These are phyloP conservation scores for Heliothis virescens DNA, from an alignment of 1,140 invertebrate species.

Conservation along the genomic window DNA sequence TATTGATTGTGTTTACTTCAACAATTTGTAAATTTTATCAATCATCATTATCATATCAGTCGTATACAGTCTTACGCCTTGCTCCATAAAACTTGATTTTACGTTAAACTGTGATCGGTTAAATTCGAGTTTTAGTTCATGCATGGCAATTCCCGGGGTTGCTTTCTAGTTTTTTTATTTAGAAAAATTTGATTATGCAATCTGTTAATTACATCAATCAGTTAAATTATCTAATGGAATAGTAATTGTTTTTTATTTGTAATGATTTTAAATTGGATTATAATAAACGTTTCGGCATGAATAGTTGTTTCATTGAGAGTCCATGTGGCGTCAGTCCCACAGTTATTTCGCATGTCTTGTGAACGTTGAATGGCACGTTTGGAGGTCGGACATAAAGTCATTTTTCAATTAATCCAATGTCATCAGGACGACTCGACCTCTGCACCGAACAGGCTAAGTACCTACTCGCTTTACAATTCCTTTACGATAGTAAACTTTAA, in stretches of 20 bases:
- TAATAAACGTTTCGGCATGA: constrained; percentile 75
- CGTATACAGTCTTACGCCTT: constrained; percentile 71
- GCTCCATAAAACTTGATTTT: constrained; percentile 83
- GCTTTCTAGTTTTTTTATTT: constrained; percentile 82
- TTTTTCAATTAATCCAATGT: constrained; percentile 84
- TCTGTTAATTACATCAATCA: constrained; percentile 70
- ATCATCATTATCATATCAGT: constrained; percentile 62
- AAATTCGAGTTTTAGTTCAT: constrained; percentile 82
- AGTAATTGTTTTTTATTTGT: constrained; percentile 63
- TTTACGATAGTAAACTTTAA: constrained; percentile 55
- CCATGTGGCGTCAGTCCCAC: constrained; percentile 62
- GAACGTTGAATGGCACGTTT: constrained; percentile 65
- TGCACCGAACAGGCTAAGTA: constrained; percentile 63
- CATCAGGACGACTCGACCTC: constrained; percentile 74
- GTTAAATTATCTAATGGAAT: constrained; percentile 22
- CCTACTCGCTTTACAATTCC: constrained; percentile 45
- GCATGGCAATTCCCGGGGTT: constrained; percentile 82
- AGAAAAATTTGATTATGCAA: constrained; percentile 85
- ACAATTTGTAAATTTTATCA: constrained; percentile 69
- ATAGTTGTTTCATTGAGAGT: constrained; percentile 63
- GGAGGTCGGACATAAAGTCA: constrained; percentile 74
- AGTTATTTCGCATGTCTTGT: constrained; percentile 62
- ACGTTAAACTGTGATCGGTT: constrained; percentile 68
- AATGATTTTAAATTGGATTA: constrained; percentile 60
- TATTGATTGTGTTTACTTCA: constrained; percentile 79